These are phyloP conservation scores for Ariopsis seemanni DNA, from an alignment of 2,113 vertebrate species.

Conservation along the genomic window DNA sequence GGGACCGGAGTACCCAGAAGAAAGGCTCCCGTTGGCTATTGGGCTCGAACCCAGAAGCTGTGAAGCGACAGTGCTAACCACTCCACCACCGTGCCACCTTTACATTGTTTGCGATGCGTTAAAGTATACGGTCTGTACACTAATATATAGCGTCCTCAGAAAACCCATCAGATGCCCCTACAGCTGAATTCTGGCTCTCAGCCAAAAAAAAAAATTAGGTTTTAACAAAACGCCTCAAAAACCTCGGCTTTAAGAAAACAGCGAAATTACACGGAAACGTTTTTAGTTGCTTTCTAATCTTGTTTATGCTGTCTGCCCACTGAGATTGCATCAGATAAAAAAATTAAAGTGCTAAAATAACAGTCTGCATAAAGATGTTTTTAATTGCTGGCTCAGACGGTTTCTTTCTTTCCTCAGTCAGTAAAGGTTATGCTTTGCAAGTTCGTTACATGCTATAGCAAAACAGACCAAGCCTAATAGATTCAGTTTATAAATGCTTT, in stretches of 20 bases:
- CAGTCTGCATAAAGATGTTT: not conserved
- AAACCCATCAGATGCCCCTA: not conserved
- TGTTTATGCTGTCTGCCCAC: not conserved
- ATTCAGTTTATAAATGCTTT: not conserved
- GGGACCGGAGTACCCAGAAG: no score
- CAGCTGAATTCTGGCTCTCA: not conserved
- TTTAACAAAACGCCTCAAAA: not conserved
- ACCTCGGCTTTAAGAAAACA: not conserved
- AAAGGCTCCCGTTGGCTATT: no score
- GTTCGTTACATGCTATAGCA: not conserved
- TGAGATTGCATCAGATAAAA: not conserved
- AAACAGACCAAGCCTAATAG: not conserved
- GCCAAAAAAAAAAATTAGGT: not conserved
- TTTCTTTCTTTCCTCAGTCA: not conserved
- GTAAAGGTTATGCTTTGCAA: not conserved
- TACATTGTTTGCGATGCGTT: not conserved
- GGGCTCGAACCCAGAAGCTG: no score
- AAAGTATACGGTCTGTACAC: not conserved
- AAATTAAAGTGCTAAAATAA: no score
- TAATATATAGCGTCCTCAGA: not conserved
- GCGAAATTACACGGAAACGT: not conserved
- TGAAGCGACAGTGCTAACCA: no score
- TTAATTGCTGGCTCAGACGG: not conserved
- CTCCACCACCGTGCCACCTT: no score
- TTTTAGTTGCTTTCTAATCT: not conserved